A percentile compares a stretch with the other conserved stretches of the same genome.
Evolutionary conservation across 2,888 invertebrate species (phyloP).

Genomic region (Proisotoma minuta): DNA sequence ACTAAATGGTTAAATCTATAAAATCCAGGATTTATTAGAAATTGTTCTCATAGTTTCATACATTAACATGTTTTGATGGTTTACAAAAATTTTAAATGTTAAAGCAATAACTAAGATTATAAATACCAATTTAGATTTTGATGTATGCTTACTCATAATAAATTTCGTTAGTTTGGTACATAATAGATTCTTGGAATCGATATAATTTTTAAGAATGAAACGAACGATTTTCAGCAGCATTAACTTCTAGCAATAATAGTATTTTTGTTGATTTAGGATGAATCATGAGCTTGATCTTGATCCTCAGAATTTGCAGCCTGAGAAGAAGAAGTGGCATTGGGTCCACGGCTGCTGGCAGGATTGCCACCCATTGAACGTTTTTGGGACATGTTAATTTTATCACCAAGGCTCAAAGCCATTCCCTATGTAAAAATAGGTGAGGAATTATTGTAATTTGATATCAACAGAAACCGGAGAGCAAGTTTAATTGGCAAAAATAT

Average conservation of each 20-base stretch:
- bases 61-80: too few relatives aligned
- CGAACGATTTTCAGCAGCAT: neutral
- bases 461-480: neutral
- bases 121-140: too few relatives aligned
- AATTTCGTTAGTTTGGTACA: too few relatives aligned
- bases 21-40: too few relatives aligned
- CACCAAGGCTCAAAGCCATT: conserved; percentile 97
- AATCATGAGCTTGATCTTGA: neutral
- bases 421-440: conserved; percentile 61
- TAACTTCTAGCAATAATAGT: neutral
- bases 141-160: too few relatives aligned
- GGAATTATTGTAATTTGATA: neutral
- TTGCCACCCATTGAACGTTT: conserved; percentile 54
- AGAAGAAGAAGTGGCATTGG: neutral
- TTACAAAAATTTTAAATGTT: too few relatives aligned
- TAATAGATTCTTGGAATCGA: too few relatives aligned
- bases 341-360: neutral
- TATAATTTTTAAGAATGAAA: too few relatives aligned
- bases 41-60: too few relatives aligned
- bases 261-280: neutral
- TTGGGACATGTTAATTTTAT: conserved; percentile 93
- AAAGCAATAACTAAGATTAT: too few relatives aligned
- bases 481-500: neutral
- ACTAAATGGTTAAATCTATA: too few relatives aligned
- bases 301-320: neutral